A percentile compares a stretch with the other conserved stretches of the same genome.
Conservation (phyloP, 2,888 invertebrate species). For the Mongoloraphidia duomilia region DNA sequence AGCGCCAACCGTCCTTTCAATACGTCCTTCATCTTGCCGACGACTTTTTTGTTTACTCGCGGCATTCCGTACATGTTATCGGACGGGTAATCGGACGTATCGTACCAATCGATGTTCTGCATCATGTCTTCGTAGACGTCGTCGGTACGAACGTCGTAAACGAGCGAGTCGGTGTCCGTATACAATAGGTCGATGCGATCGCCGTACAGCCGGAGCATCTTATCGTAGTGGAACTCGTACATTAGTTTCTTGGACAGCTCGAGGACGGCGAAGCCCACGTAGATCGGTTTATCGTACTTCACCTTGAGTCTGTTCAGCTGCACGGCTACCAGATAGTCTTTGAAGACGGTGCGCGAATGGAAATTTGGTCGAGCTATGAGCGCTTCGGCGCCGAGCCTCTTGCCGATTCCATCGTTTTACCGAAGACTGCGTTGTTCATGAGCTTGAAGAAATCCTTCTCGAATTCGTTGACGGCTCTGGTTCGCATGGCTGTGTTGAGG, state of each 20-base stretch:
- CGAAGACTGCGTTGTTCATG: conserved; percentile 22
- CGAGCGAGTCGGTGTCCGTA: conserved; percentile 21
- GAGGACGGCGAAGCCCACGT: conserved; percentile 23
- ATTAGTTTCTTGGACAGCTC: conserved; percentile 25
- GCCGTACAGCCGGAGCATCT: conserved; percentile 19
- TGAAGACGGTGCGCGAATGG: conserved; percentile 19
- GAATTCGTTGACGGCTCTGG: conserved; percentile 12
- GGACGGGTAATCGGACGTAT: conserved; percentile 19
- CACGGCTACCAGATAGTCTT: conserved; percentile 23
- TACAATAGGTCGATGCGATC: conserved; percentile 17
- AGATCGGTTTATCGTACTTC: conserved; percentile 25
- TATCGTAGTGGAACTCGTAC: conserved; percentile 26
- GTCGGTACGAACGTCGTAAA: conserved; percentile 19
- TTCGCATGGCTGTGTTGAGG: conserved; percentile 23
- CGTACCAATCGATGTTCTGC: conserved; percentile 18
- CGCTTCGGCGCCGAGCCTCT: conserved; percentile 21
- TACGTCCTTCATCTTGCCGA: conserved; percentile 12
- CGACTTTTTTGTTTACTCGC: conserved; percentile 13
- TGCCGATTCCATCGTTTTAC: conserved; percentile 29
- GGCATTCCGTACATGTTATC: conserved; percentile 18
- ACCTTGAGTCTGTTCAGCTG: conserved; percentile 19
- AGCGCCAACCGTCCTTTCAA: conserved; percentile 1
- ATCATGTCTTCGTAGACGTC: conserved; percentile 23
- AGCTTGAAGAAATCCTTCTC: too few relatives aligned
- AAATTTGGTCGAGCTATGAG: conserved; percentile 22